Evolutionary conservation across 2,113 vertebrate species (phyloP), one percentile per base, ranked within the genome.

Genomic region (Pelvicachromis taeniatus): DNA sequence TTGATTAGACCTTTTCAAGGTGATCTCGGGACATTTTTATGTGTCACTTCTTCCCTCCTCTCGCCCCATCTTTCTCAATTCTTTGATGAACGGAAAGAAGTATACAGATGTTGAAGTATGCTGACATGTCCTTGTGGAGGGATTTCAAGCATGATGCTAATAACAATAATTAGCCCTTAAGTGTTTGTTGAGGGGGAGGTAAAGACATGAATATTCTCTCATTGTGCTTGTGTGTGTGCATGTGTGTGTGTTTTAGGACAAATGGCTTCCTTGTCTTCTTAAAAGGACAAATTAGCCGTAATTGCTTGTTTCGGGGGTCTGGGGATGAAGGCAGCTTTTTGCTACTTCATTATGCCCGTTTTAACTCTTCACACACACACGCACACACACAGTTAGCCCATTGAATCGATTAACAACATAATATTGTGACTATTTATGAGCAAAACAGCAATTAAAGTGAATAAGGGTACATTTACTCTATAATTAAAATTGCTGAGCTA

Each of bases 161-260:
- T 96, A 96, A 96, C 95, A 96, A 96, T 96, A 96, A 96, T 97
- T 96, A 96, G 94, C 94, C 95, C 91, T 93, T 95, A 95, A 96
- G 95, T 95, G 95, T 96, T 94, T 94, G 94, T 81, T 59, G 92
- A 94, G 90, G 92, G 92, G 94, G 93, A 91, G 94, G 93, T 85
- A 92, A 89, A 92, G 92, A 95, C 94, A 95, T 96, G 95, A 96
- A 96, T 96, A 96, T 96, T 96, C 93, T 94, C 87, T 91, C 88
- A 92, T 92, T 94, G 93, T 89, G 87, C 0, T 26, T 12, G 38
- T 40, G 87, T 82, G 77, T 63, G 59, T 59, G 70, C 56, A 77
- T 75, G 90, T 82, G 91, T 81, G 78, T 59, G 61, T 59, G 78
- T 78, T 85, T 61, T 16, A 70, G 80, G 91, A 95, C 95, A 95